Percentiles rank a stretch among this genome's conserved stretches.
Evolutionary conservation across 2,113 vertebrate genomes (phyloP).

Genomic region (Aegotheles bennettii): DNA sequence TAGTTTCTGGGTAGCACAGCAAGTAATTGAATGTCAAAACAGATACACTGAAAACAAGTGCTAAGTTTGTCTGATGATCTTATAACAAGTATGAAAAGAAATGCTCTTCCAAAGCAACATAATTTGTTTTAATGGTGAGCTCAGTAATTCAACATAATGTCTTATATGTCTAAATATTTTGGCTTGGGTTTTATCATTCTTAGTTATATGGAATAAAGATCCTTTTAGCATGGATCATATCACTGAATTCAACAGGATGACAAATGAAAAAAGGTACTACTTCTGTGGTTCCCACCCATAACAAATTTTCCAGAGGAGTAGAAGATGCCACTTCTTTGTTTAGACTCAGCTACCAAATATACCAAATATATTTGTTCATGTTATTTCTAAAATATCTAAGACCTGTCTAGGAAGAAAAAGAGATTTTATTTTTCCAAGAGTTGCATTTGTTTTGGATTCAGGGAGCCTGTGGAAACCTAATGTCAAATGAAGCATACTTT

Average conservation of each 20-base stretch:
- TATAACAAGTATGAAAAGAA: not conserved
- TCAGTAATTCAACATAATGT: not conserved
- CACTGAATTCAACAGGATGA: not conserved
- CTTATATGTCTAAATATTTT: not conserved
- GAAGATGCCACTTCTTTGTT: not conserved
- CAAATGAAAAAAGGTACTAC: not conserved
- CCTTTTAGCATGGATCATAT: not conserved
- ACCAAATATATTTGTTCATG: not conserved
- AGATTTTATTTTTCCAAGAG: not conserved
- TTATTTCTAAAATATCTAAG: not conserved
- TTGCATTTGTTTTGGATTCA: slow-evolving; percentile 8
- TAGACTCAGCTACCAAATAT: not conserved
- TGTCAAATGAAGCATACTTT: not conserved
- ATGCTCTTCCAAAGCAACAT: not conserved
- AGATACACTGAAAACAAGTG: not conserved
- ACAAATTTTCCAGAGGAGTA: not conserved
- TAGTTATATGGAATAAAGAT: not conserved
- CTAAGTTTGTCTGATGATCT: not conserved
- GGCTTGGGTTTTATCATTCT: not conserved
- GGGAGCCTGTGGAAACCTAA: not conserved
- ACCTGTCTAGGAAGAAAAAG: not conserved
- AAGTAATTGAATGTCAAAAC: not conserved
- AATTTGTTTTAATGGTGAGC: not conserved
- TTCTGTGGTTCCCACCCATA: not conserved
- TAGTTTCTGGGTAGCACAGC: not conserved